Base-by-base conservation (phyloP, 2,888 invertebrate species). In the Vannuccia rotundouncinata region DNA sequence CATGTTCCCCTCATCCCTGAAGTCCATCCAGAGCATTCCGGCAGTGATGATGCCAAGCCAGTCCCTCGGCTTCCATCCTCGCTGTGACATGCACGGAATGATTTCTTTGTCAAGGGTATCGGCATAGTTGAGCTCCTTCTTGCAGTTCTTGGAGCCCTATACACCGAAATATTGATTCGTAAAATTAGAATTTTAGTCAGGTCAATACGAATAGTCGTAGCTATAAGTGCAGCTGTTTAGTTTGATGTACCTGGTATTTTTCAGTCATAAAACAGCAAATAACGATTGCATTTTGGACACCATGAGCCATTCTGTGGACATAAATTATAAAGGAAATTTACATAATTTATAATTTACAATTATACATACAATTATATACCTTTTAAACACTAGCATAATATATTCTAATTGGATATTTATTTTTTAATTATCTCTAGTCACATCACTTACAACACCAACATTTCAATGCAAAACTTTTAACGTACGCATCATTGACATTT, bases 11-110 rank as follows among this genome's bases (percentile, higher is more conserved):
- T 25, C 29, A 1, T 81, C 29, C 31, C 80, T 30, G 60, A 80
- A 80, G 25, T 80, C 80, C 31, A 80, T 80, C 80, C 80, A 80
- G 28, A 80, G 81, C 45, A 81, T 17, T 1, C 80, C 80, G 59
- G 80, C 80, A 0, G 80, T 80, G 30, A 80, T 80, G 59, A 80
- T 80, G 27, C 80, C 80, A 22, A 80, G 59, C 80, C 80, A 80
- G 31, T 80, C 80, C n/a, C 25, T 80, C 0, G 80, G 31, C n/a
- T 80, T 80, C 29, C 30, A 80, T 13, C 29, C 45, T 27, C 29
- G 31, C 45, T 31, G 29, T 0, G 80, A 22, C 80, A 80, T 80
- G 22, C 29, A 30, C n/a, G 80, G 80, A 22, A 80, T 59, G 59
- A 80, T 80, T 17, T 30, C 60, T 0, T 27, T 45, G 28, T 80